Conservation (phyloP, 2,888 invertebrate genomes). For the Galerucella calmariensis region DNA sequence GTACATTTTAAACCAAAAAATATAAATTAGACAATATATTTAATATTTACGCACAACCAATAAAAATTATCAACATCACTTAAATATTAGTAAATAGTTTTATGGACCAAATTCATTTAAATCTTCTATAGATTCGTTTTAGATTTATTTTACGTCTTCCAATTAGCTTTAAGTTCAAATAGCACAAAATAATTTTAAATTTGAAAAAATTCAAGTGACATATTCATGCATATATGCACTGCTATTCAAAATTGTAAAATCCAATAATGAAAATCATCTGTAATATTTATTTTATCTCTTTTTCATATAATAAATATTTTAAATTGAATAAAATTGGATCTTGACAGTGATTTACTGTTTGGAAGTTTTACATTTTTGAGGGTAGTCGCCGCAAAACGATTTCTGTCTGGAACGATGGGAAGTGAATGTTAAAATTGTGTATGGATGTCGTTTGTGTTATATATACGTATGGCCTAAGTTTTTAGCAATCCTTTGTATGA, state of each 20-base stretch:
- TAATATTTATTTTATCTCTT: no score
- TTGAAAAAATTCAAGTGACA: conserved; percentile 12
- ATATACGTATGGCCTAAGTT: conserved; percentile 45
- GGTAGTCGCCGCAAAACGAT: conserved; percentile 36
- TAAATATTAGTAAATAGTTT: not conserved
- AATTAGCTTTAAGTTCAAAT: not conserved
- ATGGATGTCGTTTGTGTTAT: conserved; percentile 48
- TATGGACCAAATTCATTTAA: not conserved
- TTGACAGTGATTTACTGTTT: not conserved
- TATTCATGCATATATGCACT: not conserved
- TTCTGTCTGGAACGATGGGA: conserved; percentile 51
- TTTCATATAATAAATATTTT: not conserved
- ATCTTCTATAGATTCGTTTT: not conserved
- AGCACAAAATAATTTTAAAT: not conserved
- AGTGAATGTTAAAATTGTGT: conserved; percentile 41
- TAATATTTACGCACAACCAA: not conserved
- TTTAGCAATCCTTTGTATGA: conserved; percentile 32
- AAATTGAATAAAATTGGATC: not conserved
- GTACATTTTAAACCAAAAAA: not conserved
- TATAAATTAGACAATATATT: not conserved
- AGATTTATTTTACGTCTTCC: conserved; percentile 6
- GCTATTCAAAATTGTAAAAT: not conserved
- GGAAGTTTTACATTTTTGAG: conserved; percentile 24
- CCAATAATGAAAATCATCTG: no score
- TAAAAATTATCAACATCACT: not conserved